Base-by-base conservation (phyloP, 2,797 vertebrate genomes). In the Brachyalestes nurse region DNA sequence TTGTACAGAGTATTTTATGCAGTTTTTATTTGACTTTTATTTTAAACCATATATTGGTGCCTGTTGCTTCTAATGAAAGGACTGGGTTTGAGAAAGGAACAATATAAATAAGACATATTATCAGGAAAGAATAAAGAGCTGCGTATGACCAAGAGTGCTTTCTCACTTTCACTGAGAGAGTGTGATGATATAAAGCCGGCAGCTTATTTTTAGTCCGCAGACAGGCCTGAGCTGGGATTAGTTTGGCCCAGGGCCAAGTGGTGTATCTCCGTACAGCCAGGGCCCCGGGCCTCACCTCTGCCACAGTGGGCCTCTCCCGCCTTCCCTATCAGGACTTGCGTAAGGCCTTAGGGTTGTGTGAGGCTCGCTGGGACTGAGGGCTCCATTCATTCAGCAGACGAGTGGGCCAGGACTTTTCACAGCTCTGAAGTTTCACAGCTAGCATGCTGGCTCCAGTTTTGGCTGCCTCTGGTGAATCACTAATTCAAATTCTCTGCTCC, bases 191-290 rank as follows among this genome's bases (percentile, higher is more conserved):
- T 25, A 28, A 51, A 28, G 12, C 6, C 6, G 34, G n/a, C 6
- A 17, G 28, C 45, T 62, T 85, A 85, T 87, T 84, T 80, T 80
- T 87, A 84, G 79, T 58, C 47, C 55, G 17, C 28, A 77, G 78
- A 85, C 86, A 72, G 73, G 77, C 67, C 75, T 79, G 78, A 75
- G 74, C 81, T 47, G 34, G 74, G 73, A 73, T 69, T 78, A 75
- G 70, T 61, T 78, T 80, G 82, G 75, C 77, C 49, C 42, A 55
- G n/a, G 16, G 81, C 81, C 81, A 83, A 75, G 38, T 61, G 42
- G 47, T 25, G 51, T 64, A 28, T 47, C 67, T 72, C 38, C n/a
- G 64, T 78, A 79, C 66, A 38, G 17, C 61, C 65, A 69, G 21
- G 28, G 47, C 6, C 53, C 57, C 9, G 19, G 28, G 17, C 25